Evolutionary conservation across 30 jellyfish, hydroid and myxozoan genomes (phyloP), one percentile per base, ranked within the genome.

Genomic region (Nemopilema nomurai): DNA sequence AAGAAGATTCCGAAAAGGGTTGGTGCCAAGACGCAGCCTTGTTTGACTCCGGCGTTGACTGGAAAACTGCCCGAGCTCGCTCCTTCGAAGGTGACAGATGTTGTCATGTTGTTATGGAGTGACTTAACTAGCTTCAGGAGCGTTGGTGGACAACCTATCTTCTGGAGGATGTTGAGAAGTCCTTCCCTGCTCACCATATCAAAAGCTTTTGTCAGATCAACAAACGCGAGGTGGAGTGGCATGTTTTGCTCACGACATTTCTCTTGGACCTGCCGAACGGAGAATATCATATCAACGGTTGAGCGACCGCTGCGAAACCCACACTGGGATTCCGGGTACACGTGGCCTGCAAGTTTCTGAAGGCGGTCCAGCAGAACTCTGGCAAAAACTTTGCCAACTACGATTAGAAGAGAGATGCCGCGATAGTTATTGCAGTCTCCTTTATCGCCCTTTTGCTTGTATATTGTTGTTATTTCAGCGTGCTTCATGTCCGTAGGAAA

Each of bases 351-450:
- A 1, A 81, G 83, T 4, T 16, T 18, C 49, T 81, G 83, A 18
- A 81, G 83, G 19, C 84, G 4, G 33, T 25, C 18, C 6, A 69
- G 84, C 28, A 81, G 41, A 31, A 81, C 74, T 6, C 83, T 17
- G 74, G 84, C 66, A 50, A 62, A 81, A 63, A 62, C 82, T 49
- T 81, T 65, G 62, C 74, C 75, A 52, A 68, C 83, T 6, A 74
- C 50, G 41, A 90, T 85, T 27, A 85, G 77, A 9, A 85, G 90
- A 17, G 90, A 57, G 72, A 85, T 76, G 7, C 90, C 94, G 50
- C 94, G 19, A 76, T 85, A 75, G 67, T 75, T 74, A 17, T 76
- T 76, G 71, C 94, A 85, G 66, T 85, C 85, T 27, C 94, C 66
- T 16, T 85, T 18, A 74, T 65, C 83, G 17, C 91, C 90, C 69